These are phyloP conservation scores for Kryptopterus vitreolus DNA, from an alignment of 2,797 vertebrate species.

Conservation along the genomic window DNA sequence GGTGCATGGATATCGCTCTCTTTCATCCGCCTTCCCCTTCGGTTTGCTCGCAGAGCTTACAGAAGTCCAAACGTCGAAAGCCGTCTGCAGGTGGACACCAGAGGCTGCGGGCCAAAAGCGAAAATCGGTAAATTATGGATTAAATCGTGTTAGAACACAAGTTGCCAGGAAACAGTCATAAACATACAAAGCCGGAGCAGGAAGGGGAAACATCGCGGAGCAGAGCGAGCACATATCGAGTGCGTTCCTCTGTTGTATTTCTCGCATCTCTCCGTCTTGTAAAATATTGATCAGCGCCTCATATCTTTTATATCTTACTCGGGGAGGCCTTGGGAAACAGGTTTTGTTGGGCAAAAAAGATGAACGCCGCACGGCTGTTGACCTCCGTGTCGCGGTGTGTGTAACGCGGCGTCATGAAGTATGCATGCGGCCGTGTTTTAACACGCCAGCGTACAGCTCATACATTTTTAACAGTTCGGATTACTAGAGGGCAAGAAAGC, in stretches of 20 bases:
- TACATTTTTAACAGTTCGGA: conserved; percentile 71
- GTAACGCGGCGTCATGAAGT: conserved; percentile 68
- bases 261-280: conserved; percentile 35
- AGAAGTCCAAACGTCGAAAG: conserved; percentile 38
- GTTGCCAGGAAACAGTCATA: conserved; percentile 31
- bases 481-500: conserved; percentile 63
- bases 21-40: conserved; percentile 44
- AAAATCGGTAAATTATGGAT: conserved; percentile 41
- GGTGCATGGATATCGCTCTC: conserved; percentile 20
- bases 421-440: conserved; percentile 66
- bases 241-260: conserved; percentile 27
- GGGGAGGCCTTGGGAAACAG: conserved; percentile 56
- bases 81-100: conserved; percentile 48
- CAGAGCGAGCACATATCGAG: conserved; percentile 9
- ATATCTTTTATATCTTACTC: conserved; percentile 25
- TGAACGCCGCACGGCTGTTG: conserved; percentile 66
- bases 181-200: conserved; percentile 35
- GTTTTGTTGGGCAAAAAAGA: conserved; percentile 67
- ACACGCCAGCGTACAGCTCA: conserved; percentile 59
- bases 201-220: background rate
- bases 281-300: conserved; percentile 39
- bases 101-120: conserved; percentile 28
- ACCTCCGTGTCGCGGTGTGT: conserved; percentile 69
- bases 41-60: conserved; percentile 21
- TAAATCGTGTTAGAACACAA: conserved; percentile 34